A percentile compares a stretch with the other conserved stretches of the same genome.
Conservation (phyloP, 2,113 vertebrate genomes). For the Hemicordylus capensis region DNA sequence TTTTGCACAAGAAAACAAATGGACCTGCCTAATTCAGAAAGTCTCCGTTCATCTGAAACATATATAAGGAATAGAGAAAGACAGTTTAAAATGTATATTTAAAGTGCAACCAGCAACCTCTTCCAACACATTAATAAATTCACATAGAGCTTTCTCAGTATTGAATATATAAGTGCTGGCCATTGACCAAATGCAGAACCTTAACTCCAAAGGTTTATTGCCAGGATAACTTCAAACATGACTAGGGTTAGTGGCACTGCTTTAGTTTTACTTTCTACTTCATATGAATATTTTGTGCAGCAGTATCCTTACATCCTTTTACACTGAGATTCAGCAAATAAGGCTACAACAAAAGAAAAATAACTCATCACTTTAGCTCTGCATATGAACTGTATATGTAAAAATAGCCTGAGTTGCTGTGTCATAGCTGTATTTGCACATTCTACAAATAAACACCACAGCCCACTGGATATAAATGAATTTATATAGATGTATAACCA, state of each 20-base stretch:
- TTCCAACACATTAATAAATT: not conserved
- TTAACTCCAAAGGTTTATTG: not conserved
- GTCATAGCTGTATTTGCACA: constrained; percentile 2
- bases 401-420: constrained; percentile 26
- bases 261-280: not conserved
- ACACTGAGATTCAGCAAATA: not conserved
- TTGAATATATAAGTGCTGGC: not conserved
- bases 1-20: not conserved
- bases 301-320: not conserved
- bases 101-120: not conserved
- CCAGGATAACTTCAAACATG: not conserved
- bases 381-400: fast-evolving
- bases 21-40: constrained; percentile 21
- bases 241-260: not conserved
- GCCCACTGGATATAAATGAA: not conserved
- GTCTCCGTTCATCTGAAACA: not conserved
- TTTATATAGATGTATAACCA: not conserved
- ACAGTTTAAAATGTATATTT: not conserved
- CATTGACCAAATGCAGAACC: not conserved
- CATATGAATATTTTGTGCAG: not conserved
- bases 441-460: not conserved
- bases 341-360: too few species aligned
- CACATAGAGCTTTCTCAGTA: not conserved
- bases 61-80: not conserved
- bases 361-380: not conserved